Conservation (phyloP, 2,888 invertebrate species). For the Frankliniella intonsa region DNA sequence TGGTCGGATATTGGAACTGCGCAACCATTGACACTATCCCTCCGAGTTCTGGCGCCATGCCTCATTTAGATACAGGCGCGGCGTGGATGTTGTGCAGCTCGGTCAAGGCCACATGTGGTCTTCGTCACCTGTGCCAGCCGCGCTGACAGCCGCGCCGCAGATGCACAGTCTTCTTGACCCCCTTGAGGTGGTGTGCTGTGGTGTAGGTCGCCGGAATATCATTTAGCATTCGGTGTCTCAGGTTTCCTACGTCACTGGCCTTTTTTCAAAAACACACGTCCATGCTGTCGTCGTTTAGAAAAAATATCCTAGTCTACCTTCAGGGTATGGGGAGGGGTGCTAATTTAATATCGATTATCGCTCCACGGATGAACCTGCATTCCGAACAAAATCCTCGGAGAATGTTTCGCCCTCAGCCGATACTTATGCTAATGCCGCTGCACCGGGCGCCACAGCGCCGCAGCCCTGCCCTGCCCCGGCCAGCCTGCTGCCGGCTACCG, state of each 20-base stretch:
- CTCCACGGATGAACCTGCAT: not conserved
- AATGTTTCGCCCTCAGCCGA: not conserved
- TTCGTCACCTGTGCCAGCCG: not conserved
- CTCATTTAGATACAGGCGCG: too few relatives aligned
- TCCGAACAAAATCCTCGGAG: not conserved
- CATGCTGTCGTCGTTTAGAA: too few relatives aligned
- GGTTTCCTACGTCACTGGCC: too few relatives aligned
- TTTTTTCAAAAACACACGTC: too few relatives aligned
- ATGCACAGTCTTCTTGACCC: slow-evolving; percentile 4
- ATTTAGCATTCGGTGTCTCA: too few relatives aligned
- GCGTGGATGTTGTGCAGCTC: not conserved
- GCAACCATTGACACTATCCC: too few relatives aligned
- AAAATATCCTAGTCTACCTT: too few relatives aligned
- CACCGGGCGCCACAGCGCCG: not conserved
- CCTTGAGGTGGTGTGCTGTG: not conserved
- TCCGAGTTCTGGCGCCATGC: too few relatives aligned
- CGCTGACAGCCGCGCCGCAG: not conserved
- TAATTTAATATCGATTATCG: not conserved
- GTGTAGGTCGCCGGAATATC: not conserved
- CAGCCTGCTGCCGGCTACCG: not conserved
- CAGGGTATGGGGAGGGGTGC: not conserved
- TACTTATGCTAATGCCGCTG: slow-evolving; percentile 16
- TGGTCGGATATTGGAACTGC: too few relatives aligned
- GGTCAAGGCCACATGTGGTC: slow-evolving; percentile 6
- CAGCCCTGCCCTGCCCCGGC: not conserved